phyloP scores from a whole-genome alignment of 2,113 vertebrate genomes.

The Colinus virginianus region DNA sequence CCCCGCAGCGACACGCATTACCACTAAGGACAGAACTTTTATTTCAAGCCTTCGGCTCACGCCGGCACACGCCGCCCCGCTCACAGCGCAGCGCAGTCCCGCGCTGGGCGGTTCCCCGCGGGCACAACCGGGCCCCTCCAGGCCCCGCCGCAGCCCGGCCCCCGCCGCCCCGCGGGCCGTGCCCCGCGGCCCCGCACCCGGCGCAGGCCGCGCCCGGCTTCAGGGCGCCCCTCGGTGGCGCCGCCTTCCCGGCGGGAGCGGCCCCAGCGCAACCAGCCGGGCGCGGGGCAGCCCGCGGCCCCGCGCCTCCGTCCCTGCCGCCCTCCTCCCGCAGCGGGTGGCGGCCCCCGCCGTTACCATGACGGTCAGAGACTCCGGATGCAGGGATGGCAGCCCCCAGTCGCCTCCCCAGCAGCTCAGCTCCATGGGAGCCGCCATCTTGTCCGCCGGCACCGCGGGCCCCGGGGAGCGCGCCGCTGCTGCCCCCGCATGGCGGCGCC shows the following conservation, averaged over 20 bases:
- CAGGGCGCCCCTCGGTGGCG: neutral
- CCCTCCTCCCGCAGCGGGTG: neutral
- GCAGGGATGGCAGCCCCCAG: slow-evolving; percentile 94
- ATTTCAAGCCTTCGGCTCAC: neutral
- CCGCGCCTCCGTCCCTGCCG: neutral
- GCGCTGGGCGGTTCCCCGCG: too few relatives aligned
- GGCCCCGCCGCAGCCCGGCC: too few relatives aligned
- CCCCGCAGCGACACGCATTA: neutral
- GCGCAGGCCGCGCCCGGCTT: neutral
- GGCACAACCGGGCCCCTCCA: too few relatives aligned
- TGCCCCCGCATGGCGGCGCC: neutral
- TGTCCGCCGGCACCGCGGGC: slow-evolving; percentile 45
- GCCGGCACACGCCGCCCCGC: neutral
- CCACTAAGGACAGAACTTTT: neutral
- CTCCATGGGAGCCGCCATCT: slow-evolving; percentile 93
- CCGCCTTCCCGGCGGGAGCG: too few relatives aligned
- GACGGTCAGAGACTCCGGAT: slow-evolving; percentile 90
- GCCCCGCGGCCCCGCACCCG: too few relatives aligned
- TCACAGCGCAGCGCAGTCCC: neutral
- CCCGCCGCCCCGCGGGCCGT: too few relatives aligned
- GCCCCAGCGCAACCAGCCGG: too few relatives aligned
- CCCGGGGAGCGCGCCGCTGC: neutral
- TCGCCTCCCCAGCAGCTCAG: slow-evolving; percentile 93
- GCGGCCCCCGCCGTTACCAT: slow-evolving; percentile 82
- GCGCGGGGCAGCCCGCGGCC: neutral